Evolutionary conservation across 2,888 invertebrate genomes (phyloP).

Genomic region (Dexiosoma caninum): DNA sequence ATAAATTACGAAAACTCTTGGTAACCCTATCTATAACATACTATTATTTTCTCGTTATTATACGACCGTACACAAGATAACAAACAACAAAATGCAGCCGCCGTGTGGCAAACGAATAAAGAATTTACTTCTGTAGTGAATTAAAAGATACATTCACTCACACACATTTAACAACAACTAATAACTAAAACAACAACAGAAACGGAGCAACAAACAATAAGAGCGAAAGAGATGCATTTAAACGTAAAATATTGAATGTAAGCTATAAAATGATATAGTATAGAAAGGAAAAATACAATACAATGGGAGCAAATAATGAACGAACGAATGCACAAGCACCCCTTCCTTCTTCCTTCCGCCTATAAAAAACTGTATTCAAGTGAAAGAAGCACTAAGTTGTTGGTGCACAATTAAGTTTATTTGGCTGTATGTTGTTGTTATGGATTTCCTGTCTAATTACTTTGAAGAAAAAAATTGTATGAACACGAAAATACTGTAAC

Average conservation of each 20-base stretch:
- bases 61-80: constrained; percentile 12
- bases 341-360: constrained; percentile 65
- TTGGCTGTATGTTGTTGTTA: constrained; percentile 58
- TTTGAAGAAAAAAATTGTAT: constrained; percentile 45
- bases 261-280: constrained; percentile 42
- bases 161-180: neutral
- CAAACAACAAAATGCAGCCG: constrained; percentile 47
- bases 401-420: constrained; percentile 58
- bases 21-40: constrained; percentile 16
- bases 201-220: constrained; percentile 31
- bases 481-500: constrained; percentile 17
- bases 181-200: constrained; percentile 23
- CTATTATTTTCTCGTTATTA: constrained; percentile 28
- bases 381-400: constrained; percentile 55
- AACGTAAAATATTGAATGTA: constrained; percentile 51
- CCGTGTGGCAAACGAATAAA: constrained; percentile 53
- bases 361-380: neutral
- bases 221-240: constrained; percentile 56
- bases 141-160: constrained; percentile 31
- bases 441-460: constrained; percentile 64
- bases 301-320: constrained; percentile 54
- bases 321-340: constrained; percentile 63
- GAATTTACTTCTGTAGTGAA: constrained; percentile 49
- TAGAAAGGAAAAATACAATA: constrained; percentile 61
- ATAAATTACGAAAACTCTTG: neutral